phyloP scores from a whole-genome alignment of 2,797 vertebrate species.

The Eulemur albifrons region DNA sequence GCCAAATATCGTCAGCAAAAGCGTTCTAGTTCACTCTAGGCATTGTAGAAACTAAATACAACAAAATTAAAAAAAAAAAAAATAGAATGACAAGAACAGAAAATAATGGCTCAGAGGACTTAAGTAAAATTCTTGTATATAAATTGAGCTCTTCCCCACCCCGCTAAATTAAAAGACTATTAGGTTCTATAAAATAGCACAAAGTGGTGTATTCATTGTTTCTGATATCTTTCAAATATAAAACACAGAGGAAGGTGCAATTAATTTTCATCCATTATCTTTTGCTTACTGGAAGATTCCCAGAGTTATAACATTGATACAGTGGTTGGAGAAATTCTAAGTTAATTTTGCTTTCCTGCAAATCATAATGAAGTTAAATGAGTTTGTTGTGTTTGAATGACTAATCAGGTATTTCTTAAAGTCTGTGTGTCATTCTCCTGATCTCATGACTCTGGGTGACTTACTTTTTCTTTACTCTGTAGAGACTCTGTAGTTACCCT shows the following conservation, averaged over 20 bases:
- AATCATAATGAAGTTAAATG: neutral
- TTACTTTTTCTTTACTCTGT: neutral
- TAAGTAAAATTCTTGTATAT: neutral
- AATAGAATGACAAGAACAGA: neutral
- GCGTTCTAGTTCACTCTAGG: neutral
- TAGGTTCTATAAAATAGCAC: neutral
- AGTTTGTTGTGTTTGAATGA: neutral
- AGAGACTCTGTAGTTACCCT: neutral
- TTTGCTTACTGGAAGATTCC: neutral
- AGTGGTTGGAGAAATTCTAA: neutral
- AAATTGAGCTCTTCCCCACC: neutral
- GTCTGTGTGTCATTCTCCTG: neutral
- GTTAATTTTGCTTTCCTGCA: neutral
- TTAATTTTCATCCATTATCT: neutral
- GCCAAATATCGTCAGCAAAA: neutral
- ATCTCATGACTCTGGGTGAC: neutral
- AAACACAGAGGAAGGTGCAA: neutral
- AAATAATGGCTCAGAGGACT: neutral
- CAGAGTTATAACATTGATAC: neutral
- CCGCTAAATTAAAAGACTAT: neutral
- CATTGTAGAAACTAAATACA: neutral
- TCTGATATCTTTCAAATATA: conserved; percentile 27
- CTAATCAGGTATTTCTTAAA: neutral
- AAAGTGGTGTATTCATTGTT: neutral
- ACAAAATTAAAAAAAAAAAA: neutral